phyloP scores from a whole-genome alignment of 1,140 invertebrate species.

The Zaprionus camerounensis region DNA sequence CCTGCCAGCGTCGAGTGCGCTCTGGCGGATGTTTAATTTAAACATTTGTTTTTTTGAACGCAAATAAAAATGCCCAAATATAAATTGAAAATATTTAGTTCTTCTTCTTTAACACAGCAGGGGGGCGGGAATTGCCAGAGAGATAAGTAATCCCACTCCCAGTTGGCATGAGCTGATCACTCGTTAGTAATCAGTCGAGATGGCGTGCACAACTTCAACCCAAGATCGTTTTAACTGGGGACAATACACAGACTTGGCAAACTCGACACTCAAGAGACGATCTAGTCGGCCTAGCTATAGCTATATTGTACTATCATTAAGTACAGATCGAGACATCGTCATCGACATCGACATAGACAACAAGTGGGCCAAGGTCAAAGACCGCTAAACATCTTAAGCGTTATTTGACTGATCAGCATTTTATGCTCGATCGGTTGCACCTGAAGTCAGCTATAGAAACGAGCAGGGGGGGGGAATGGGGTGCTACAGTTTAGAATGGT shows the following conservation, averaged over 20 bases:
- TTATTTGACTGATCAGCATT: slow-evolving; percentile 2
- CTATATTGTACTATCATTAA: slow-evolving; percentile 1
- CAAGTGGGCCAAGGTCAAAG: slow-evolving; percentile 43
- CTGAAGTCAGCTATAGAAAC: not conserved
- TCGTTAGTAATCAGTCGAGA: not conserved
- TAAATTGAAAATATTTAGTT: not conserved
- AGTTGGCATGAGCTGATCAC: not conserved
- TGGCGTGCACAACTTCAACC: too few species aligned
- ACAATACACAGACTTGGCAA: not conserved
- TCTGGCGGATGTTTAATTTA: slow-evolving; percentile 54
- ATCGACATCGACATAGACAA: slow-evolving; percentile 19
- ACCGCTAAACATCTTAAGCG: not conserved
- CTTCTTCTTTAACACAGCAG: not conserved
- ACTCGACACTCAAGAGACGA: not conserved
- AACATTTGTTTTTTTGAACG: slow-evolving; percentile 57
- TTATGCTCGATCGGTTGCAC: not conserved
- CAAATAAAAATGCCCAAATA: slow-evolving; percentile 67
- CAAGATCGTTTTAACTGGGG: not conserved
- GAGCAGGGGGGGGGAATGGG: not conserved
- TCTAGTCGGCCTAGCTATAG: not conserved
- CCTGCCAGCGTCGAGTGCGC: slow-evolving; percentile 8
- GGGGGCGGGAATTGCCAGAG: too few species aligned
- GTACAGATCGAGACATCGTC: slow-evolving; percentile 16
- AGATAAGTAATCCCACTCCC: too few species aligned
- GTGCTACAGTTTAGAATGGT: not conserved